Evolutionary conservation across 2,113 vertebrate genomes (phyloP).

Genomic region (Antigone vipio): DNA sequence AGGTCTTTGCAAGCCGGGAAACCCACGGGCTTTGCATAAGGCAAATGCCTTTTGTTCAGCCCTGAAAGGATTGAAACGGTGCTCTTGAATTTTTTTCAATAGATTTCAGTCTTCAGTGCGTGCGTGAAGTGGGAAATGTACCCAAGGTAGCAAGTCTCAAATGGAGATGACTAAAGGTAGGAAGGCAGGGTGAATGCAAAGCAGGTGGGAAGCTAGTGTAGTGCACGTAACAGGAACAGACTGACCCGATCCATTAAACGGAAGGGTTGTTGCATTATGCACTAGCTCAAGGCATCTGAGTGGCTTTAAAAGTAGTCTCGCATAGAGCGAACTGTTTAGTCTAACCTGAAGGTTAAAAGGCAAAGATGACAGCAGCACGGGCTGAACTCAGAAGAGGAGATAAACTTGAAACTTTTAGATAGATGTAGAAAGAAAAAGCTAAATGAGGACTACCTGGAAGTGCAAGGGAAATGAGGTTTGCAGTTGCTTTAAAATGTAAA

Average conservation of each 20-base stretch:
- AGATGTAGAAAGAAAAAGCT: neutral
- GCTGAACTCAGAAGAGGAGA: neutral
- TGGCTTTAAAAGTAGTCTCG: neutral
- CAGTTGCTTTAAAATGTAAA: neutral
- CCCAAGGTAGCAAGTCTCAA: neutral
- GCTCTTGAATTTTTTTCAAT: neutral
- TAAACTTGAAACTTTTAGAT: neutral
- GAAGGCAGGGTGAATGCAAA: neutral
- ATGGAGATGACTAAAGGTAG: neutral
- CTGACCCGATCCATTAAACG: conserved; percentile 40
- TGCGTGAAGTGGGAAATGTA: neutral
- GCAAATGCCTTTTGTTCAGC: neutral
- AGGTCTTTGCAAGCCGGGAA: neutral
- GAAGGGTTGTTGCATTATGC: conserved; percentile 52
- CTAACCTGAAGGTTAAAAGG: conserved; percentile 17
- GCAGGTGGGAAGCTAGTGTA: conserved; percentile 29
- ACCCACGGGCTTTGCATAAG: neutral
- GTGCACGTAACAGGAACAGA: conserved; percentile 55
- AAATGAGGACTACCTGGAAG: neutral
- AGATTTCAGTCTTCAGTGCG: neutral
- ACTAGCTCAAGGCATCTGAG: conserved; percentile 20
- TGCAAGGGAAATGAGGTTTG: neutral
- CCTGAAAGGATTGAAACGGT: neutral
- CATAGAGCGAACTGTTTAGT: neutral
- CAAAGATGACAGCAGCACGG: neutral